A percentile compares a stretch with the other conserved stretches of the same genome.
These are phyloP conservation scores for Tragelaphus oryx DNA, from an alignment of 2,797 vertebrate genomes.

Conservation along the genomic window DNA sequence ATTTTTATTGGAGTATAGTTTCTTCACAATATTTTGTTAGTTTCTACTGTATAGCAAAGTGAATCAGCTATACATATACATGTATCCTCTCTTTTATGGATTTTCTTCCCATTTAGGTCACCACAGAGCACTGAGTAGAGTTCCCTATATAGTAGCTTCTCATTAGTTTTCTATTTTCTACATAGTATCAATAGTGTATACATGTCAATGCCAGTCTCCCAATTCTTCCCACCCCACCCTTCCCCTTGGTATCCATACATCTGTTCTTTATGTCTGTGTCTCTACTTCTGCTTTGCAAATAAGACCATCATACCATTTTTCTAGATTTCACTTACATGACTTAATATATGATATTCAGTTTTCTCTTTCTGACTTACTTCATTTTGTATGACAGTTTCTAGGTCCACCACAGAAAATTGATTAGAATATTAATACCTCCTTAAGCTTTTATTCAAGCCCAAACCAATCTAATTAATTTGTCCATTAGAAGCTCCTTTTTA, in stretches of 20 bases:
- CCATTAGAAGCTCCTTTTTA: slow-evolving; percentile 48
- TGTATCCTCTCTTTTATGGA: not conserved
- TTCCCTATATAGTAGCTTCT: not conserved
- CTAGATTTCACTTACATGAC: not conserved
- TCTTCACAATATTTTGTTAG: not conserved
- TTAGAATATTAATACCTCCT: slow-evolving; percentile 50
- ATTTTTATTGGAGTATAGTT: not conserved
- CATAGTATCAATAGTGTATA: not conserved
- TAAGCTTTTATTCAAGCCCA: slow-evolving; percentile 50
- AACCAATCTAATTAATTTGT: slow-evolving; percentile 45
- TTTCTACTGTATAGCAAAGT: not conserved
- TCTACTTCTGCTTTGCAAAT: not conserved
- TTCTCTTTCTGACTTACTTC: not conserved
- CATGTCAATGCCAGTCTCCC: not conserved
- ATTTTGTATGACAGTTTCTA: not conserved
- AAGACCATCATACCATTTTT: not conserved
- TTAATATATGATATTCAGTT: not conserved
- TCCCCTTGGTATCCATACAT: not conserved
- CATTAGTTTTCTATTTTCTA: not conserved
- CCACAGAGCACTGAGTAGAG: not conserved
- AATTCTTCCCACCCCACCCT: not conserved
- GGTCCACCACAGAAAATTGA: not conserved
- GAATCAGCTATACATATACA: not conserved
- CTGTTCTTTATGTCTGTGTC: not conserved
- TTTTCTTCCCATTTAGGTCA: not conserved